Conservation (phyloP, 2,797 vertebrate species). For the Cryptoprocta ferox region DNA sequence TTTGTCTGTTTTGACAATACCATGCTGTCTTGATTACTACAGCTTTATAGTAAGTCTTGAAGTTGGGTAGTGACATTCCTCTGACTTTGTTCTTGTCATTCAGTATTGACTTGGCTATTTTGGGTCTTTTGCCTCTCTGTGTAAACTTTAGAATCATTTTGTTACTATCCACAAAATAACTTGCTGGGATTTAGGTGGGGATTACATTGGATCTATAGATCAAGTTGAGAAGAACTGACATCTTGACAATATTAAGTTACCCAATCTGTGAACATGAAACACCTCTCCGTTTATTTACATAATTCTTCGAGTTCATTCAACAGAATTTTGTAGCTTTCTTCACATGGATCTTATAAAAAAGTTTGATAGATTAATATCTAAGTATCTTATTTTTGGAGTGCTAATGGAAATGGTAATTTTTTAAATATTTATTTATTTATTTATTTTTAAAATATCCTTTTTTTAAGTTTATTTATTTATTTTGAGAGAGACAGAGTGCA, state of each 20-base stretch:
- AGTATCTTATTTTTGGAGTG: neutral
- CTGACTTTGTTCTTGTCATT: neutral
- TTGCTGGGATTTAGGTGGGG: neutral
- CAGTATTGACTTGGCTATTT: neutral
- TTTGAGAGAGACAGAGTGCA: too few species aligned
- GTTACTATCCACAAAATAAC: neutral
- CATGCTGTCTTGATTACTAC: neutral
- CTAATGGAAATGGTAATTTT: neutral
- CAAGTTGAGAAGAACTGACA: neutral
- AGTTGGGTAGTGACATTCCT: neutral
- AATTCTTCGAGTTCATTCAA: neutral
- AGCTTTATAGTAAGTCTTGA: neutral
- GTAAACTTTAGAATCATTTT: neutral
- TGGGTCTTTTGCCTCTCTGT: neutral
- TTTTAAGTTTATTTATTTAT: too few species aligned
- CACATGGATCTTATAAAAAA: neutral
- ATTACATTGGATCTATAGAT: too few species aligned
- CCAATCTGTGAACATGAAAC: neutral
- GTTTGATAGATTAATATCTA: neutral
- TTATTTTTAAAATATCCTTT: too few species aligned
- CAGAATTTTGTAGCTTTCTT: neutral
- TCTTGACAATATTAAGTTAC: neutral
- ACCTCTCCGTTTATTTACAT: neutral
- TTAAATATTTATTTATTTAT: neutral
- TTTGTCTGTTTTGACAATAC: neutral